These are phyloP conservation scores for Thalassarche chlororhynchos DNA, from an alignment of 2,113 vertebrate species.

Conservation along the genomic window DNA sequence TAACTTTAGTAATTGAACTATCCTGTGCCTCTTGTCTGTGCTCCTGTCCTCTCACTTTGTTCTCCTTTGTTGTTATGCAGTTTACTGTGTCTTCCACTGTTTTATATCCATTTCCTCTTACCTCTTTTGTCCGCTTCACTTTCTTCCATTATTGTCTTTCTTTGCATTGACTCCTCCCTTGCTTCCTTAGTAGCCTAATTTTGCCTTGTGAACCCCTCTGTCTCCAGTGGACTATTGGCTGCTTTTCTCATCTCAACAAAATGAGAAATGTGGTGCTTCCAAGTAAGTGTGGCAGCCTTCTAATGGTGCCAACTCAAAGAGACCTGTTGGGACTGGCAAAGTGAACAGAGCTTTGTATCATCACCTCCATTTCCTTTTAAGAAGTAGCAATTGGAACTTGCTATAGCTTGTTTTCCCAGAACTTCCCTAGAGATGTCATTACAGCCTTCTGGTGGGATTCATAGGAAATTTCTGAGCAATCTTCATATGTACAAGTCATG, in stretches of 20 bases:
- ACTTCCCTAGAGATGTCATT: background rate
- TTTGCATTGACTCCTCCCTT: background rate
- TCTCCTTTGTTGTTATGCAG: background rate
- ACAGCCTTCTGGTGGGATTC: background rate
- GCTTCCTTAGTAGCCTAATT: background rate
- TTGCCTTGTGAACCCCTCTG: background rate
- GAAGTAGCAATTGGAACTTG: background rate
- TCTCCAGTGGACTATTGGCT: background rate
- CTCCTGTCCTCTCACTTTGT: background rate
- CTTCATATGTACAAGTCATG: background rate
- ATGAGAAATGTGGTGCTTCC: background rate
- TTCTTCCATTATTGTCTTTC: background rate
- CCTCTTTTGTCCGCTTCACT: accelerated
- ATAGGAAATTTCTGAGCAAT: background rate
- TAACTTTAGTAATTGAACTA: background rate
- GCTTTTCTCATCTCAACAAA: background rate
- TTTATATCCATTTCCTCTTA: background rate
- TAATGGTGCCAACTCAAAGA: background rate
- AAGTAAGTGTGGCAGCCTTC: background rate
- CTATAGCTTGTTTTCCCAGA: background rate
- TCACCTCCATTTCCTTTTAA: background rate
- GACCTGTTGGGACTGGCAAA: background rate
- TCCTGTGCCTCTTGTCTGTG: background rate
- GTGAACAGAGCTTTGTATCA: background rate
- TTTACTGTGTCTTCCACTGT: background rate